Conservation (phyloP, 2,797 vertebrate genomes). For the Antrozous pallidus region DNA sequence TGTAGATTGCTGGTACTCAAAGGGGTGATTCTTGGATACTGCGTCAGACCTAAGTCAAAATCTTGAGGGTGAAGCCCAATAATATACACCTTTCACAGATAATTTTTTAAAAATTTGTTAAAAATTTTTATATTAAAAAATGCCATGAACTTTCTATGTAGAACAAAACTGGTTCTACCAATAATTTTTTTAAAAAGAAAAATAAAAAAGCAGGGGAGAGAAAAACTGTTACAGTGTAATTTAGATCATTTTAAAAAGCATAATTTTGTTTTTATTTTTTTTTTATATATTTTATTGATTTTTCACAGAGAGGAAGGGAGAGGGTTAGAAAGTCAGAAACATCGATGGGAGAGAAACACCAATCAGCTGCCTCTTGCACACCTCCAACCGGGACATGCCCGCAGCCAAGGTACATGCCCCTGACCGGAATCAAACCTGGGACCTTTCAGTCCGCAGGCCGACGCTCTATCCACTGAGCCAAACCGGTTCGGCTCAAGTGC, state of each 20-base stretch:
- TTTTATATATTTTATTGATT: too few species aligned
- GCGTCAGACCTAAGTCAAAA: not conserved
- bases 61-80: not conserved
- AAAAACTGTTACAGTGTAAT: slow-evolving; percentile 79
- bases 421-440: too few species aligned
- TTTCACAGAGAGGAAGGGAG: too few species aligned
- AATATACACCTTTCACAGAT: not conserved
- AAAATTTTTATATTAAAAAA: slow-evolving; percentile 77
- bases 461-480: too few species aligned
- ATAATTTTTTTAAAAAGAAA: slow-evolving; percentile 65
- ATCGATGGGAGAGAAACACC: too few species aligned
- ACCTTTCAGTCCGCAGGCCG: too few species aligned
- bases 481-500: too few species aligned
- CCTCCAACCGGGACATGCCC: too few species aligned
- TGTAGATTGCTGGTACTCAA: not conserved
- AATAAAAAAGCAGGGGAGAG: slow-evolving; percentile 17
- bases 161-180: slow-evolving; percentile 76
- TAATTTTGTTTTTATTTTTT: too few species aligned
- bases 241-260: slow-evolving; percentile 76
- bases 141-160: slow-evolving; percentile 67
- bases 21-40: not conserved
- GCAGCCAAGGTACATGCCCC: too few species aligned
- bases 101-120: slow-evolving; percentile 44
- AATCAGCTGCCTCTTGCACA: too few species aligned
- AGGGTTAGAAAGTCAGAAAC: too few species aligned